These are phyloP conservation scores for Podarcis lilfordi DNA, from an alignment of 2,797 vertebrate genomes.

Conservation along the genomic window DNA sequence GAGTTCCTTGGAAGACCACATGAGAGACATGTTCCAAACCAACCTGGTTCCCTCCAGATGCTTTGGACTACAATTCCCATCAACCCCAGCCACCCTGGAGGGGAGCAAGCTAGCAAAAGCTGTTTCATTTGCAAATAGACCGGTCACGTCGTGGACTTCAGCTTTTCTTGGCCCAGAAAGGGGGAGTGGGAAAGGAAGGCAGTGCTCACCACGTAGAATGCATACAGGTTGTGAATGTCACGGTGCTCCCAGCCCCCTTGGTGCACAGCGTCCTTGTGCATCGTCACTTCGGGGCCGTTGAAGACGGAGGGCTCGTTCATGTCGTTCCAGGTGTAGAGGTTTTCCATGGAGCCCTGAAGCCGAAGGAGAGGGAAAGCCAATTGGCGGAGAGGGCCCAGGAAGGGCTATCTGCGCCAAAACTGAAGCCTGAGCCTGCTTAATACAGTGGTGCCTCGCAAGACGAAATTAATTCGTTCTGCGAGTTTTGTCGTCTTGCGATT, in stretches of 20 bases:
- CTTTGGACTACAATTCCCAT: no score
- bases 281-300: constrained; percentile 94
- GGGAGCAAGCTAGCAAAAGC: no score
- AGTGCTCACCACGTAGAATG: constrained; percentile 90
- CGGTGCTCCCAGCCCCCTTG: constrained; percentile 89
- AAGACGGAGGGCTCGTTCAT: constrained; percentile 96
- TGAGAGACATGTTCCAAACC: neutral
- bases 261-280: constrained; percentile 92
- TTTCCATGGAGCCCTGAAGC: constrained; percentile 86
- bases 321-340: constrained; percentile 91
- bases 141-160: no score
- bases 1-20: neutral
- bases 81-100: no score
- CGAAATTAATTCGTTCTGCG: no score
- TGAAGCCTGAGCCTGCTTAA: no score
- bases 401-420: neutral
- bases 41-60: no score
- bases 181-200: no score
- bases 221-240: constrained; percentile 92
- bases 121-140: no score
- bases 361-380: accelerated
- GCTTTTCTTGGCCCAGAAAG: neutral
- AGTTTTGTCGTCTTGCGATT: no score
- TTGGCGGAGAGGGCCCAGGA: accelerated
- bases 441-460: no score